These are phyloP conservation scores for Acanthiza pusilla DNA, from an alignment of 2,797 vertebrate species.

Conservation along the genomic window DNA sequence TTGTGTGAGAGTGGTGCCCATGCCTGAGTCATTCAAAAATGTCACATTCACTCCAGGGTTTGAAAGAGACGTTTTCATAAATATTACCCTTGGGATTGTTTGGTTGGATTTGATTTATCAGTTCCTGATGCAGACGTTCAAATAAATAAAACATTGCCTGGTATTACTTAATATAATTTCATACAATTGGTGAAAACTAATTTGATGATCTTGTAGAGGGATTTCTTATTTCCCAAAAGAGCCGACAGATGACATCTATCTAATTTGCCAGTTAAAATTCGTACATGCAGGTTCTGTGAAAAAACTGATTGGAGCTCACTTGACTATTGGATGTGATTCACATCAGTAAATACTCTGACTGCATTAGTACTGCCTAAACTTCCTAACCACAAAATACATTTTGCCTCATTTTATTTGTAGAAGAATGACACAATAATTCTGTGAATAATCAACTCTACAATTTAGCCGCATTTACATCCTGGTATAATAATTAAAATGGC, in stretches of 20 bases:
- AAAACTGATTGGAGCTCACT: constrained; percentile 64
- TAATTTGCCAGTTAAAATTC: constrained; percentile 72
- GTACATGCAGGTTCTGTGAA: constrained; percentile 44
- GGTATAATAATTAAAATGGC: constrained; percentile 66
- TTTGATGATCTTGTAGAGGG: constrained; percentile 31
- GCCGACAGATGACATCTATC: constrained; percentile 36
- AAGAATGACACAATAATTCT: constrained; percentile 65
- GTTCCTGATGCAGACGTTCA: neutral
- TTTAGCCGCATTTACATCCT: constrained; percentile 62
- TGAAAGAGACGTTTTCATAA: neutral
- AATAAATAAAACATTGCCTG: constrained; percentile 28
- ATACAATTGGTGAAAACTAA: constrained; percentile 40
- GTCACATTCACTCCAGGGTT: neutral
- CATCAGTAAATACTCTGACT: constrained; percentile 66
- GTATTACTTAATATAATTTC: neutral
- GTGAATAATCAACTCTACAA: constrained; percentile 67
- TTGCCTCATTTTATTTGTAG: constrained; percentile 59
- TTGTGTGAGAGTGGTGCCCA: neutral
- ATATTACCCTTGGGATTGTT: neutral
- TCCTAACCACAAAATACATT: constrained; percentile 57
- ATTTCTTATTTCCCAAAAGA: constrained; percentile 62
- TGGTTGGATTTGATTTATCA: neutral
- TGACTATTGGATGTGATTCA: constrained; percentile 65
- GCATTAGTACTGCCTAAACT: constrained; percentile 46
- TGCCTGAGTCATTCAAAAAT: neutral